Evolutionary conservation across 2,113 vertebrate species (phyloP), one percentile per base, ranked within the genome.

Genomic region (Ceyx melanurus): DNA sequence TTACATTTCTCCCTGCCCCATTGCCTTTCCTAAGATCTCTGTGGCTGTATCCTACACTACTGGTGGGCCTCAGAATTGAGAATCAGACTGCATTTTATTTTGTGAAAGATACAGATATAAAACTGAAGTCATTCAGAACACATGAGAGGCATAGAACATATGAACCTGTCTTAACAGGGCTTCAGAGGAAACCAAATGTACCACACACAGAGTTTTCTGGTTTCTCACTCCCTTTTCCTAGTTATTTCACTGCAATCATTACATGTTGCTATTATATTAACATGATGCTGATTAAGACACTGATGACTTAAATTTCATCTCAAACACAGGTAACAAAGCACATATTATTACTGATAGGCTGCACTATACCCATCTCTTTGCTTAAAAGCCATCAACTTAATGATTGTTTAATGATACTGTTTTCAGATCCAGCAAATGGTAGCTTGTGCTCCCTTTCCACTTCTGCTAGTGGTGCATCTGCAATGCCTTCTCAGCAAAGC

Each of bases 341-440:
- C 1, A 1, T 19, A 31, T 13, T 29, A 15, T n/a, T 60, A 42
- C 28, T 80, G 77, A 81, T 3, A 43, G 62, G 26, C 51, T 71
- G 37, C 33, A 42, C 18, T 45, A 23, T 11, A 51, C 17, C 50
- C 16, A 71, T 42, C 76, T 13, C 58, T 18, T 45, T 78, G 65
- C 56, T 71, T 35, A 31, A 66, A 77, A 89, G 37, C 20, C 42
- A 35, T 5, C 10, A 61, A 16, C 54, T 50, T 42, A 45, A 42
- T 4, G 11, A 21, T 5, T 37, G 31, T 42, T 3, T 12, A 58
- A 61, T 0, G 1, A 58, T 43, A 21, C 5, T 80, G 8, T 20
- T 81, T n/a, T 42, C 77, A 62, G 29, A 14, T 25, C n/a, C 3
- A 5, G 25, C 14, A 66, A 51, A 23, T 7, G 40, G 20, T 11